phyloP scores from a whole-genome alignment of 2,113 vertebrate species.

The Setophaga kirtlandii region DNA sequence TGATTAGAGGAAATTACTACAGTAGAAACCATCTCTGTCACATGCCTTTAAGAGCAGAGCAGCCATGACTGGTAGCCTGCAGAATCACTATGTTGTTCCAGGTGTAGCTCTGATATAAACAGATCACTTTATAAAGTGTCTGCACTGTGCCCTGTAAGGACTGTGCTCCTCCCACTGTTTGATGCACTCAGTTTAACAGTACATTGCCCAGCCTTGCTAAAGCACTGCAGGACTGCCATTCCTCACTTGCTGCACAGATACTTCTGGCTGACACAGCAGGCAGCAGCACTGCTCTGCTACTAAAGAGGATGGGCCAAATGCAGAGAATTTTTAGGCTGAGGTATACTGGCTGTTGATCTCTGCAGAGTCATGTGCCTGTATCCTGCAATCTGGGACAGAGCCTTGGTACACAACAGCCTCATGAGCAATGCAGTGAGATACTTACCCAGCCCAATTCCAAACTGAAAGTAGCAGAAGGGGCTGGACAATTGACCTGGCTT shows the following conservation, averaged over 20 bases:
- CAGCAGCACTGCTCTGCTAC: not conserved
- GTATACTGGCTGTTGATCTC: not conserved
- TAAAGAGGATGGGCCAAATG: not conserved
- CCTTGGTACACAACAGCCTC: not conserved
- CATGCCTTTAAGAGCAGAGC: not conserved
- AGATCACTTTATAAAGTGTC: not conserved
- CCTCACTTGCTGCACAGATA: not conserved
- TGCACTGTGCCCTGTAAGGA: not conserved
- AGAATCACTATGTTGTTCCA: not conserved
- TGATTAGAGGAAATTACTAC: not conserved
- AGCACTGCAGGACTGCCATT: not conserved
- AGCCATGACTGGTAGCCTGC: not conserved
- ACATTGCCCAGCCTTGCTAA: constrained; percentile 2
- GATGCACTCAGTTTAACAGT: not conserved
- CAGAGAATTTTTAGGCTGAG: not conserved
- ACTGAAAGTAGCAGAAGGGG: not conserved
- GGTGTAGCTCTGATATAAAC: not conserved
- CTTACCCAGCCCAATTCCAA: not conserved
- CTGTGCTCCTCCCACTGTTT: not conserved
- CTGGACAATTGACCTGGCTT: not conserved
- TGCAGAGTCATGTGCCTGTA: not conserved
- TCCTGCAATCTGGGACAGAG: not conserved
- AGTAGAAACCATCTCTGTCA: not conserved
- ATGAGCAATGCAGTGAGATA: not conserved
- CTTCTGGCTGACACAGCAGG: not conserved